phyloP scores from a whole-genome alignment of 64 coral and sea anemone species.

The Hydrozoanthus tunicans region DNA sequence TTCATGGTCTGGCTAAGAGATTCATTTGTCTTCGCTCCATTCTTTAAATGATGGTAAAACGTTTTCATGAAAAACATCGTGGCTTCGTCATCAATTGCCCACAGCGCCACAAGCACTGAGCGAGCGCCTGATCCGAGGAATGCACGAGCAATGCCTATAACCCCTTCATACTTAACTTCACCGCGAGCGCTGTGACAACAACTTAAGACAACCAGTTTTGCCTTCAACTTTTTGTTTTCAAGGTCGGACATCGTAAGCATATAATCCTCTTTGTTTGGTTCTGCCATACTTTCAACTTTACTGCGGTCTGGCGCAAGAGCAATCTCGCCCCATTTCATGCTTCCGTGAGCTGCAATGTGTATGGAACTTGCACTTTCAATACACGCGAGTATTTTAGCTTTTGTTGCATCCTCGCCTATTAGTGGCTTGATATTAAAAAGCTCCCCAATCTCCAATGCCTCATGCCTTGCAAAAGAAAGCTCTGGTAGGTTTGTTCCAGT shows the following conservation, averaged over 20 bases:
- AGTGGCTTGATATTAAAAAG: not conserved
- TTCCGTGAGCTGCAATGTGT: slow-evolving; percentile 39
- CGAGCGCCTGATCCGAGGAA: slow-evolving; percentile 5
- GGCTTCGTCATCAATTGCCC: slow-evolving; percentile 40
- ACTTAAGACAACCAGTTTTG: slow-evolving; percentile 48
- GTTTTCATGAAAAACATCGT: slow-evolving; percentile 37
- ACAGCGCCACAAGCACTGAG: not conserved
- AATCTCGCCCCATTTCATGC: not conserved
- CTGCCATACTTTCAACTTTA: not conserved
- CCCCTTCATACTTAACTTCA: not conserved
- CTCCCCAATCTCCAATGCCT: slow-evolving; percentile 19
- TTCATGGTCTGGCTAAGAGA: not conserved
- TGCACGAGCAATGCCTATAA: slow-evolving; percentile 31
- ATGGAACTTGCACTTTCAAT: slow-evolving; percentile 12
- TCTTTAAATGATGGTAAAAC: slow-evolving; percentile 14
- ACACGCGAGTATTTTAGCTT: not conserved
- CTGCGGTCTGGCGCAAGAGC: not conserved
- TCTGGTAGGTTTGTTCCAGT: not conserved
- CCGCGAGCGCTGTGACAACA: slow-evolving; percentile 48
- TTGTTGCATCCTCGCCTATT: slow-evolving; percentile 22
- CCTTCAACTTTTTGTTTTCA: not conserved
- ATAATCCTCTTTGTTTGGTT: not conserved
- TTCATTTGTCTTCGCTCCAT: not conserved
- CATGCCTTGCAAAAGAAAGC: not conserved
- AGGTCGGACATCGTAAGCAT: slow-evolving; percentile 8